Base-by-base conservation (phyloP, 1,140 invertebrate genomes). In the Cyclargus thomasi region DNA sequence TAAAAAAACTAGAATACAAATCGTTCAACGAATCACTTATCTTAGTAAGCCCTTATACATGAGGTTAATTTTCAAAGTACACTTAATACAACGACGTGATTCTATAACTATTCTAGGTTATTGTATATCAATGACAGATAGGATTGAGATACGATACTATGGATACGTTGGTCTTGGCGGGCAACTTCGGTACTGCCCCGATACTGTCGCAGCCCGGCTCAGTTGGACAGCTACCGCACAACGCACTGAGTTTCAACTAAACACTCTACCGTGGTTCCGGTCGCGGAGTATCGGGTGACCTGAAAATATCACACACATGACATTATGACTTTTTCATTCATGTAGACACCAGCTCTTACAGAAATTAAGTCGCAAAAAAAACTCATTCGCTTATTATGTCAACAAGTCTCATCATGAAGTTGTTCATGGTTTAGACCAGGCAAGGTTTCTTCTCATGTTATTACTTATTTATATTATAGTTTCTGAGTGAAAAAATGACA, bases 201-300 rank as follows among this genome's bases (percentile, higher is more conserved):
- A 20, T 17, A 65, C 29, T 66, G 23, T 66, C 17, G 29, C 55
- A 47, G 39, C 23, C 18, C 53, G 29, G 17, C 7, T 36, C 18
- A 14, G 17, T 57, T 14, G 53, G 16, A 53, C 64, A 57, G 64
- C 53, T 62, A 59, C 65, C 63, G 71, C 79, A 85, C 83, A 83
- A 85, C 83, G 74, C 83, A 77, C 81, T 85, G 84, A 88, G 84
- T 85, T 85, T 85, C 80, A 70, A 77, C 74, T 78, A 74, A 68
- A 75, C 75, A 74, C 62, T 59, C 76, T 77, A 81, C 77, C 72
- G 73, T 68, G 73, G 77, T 65, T 79, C 78, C 72, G 73, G 67
- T 55, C 75, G 77, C 3, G 79, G 70, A 73, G 72, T 35, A 20
- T 53, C 35, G 29, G 59, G 62, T 57, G 66, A 78, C 71, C 81